Percentiles rank a stretch among this genome's conserved stretches.
These are phyloP conservation scores for Tapirus terrestris DNA, from an alignment of 2,113 vertebrate genomes.

Conservation along the genomic window DNA sequence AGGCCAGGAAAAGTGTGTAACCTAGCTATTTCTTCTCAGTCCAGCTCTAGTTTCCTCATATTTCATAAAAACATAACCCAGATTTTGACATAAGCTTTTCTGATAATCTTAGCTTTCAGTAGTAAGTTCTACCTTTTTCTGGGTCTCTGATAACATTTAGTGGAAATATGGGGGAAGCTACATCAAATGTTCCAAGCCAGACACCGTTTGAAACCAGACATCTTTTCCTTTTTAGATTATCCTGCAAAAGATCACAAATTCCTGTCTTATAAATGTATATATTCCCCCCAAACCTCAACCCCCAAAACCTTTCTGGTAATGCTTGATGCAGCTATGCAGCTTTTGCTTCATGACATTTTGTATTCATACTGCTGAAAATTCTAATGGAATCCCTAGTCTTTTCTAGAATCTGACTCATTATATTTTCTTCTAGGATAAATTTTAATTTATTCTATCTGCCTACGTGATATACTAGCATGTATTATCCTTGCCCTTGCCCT, in stretches of 20 bases:
- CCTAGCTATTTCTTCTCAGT: background rate
- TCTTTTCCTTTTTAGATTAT: background rate
- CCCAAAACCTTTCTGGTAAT: background rate
- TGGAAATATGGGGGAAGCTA: background rate
- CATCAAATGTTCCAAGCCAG: background rate
- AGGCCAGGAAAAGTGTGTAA: background rate
- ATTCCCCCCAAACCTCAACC: background rate
- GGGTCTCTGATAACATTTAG: background rate
- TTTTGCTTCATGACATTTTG: conserved; percentile 9
- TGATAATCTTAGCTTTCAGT: background rate
- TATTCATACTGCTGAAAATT: background rate
- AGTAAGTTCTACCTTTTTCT: background rate
- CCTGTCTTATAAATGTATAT: background rate
- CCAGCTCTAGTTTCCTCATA: background rate
- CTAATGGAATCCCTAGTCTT: background rate
- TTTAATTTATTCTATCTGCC: background rate
- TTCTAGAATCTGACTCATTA: background rate
- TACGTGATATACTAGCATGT: background rate
- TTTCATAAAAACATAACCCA: background rate
- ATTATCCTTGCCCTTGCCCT: background rate
- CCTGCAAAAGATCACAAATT: background rate
- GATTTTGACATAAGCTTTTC: background rate
- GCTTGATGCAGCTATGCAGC: background rate
- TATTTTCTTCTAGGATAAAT: background rate
- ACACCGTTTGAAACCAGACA: background rate